Evolutionary conservation across 2,888 invertebrate genomes (phyloP), one percentile per base, ranked within the genome.

Genomic region (Allophyes oxyacanthae): DNA sequence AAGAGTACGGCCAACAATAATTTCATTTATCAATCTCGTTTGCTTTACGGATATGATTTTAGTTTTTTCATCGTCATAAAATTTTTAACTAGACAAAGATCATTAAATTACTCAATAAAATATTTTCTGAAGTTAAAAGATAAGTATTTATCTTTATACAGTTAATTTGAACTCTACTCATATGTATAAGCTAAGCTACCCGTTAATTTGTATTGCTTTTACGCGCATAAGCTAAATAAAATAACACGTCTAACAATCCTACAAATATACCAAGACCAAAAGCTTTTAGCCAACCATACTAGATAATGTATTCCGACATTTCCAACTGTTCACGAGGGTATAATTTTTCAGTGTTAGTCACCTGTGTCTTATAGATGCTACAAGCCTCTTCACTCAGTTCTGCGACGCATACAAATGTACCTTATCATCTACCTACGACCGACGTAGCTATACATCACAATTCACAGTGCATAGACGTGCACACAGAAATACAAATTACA

Each of bases 321-420:
- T 75, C 79, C 75, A 72, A 73, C 68, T 73, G 74, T 77, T 75
- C 77, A 65, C 68, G 54, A 63, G 77, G 72, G 72, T 74, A 76
- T 78, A 66, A 78, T 84, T 85, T 83, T 82, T 84, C 78, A 78
- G 75, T 72, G 79, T 87, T 85, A 85, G 79, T 87, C 87, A 88
- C 79, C 80, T 82, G 34, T 48, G 40, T 45, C 57, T 57, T 66
- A 38, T 57, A 80, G 78, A 88, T 84, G 85, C 85, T 80, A 86
- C 84, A 87, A 79, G 85, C 73, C 81, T 85, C 82, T 76, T 82
- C 81, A 81, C 82, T 85, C 75, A 51, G 75, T 63, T 71, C 75
- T 69, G 75, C 80, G 82, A 83, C 82, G 87, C 83, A 87, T 87
- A 87, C 82, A 77, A 86, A 87, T 87, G 79, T 68, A 32, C 59